These are phyloP conservation scores for Troides oblongomaculatus DNA, from an alignment of 2,888 invertebrate genomes.

Conservation along the genomic window DNA sequence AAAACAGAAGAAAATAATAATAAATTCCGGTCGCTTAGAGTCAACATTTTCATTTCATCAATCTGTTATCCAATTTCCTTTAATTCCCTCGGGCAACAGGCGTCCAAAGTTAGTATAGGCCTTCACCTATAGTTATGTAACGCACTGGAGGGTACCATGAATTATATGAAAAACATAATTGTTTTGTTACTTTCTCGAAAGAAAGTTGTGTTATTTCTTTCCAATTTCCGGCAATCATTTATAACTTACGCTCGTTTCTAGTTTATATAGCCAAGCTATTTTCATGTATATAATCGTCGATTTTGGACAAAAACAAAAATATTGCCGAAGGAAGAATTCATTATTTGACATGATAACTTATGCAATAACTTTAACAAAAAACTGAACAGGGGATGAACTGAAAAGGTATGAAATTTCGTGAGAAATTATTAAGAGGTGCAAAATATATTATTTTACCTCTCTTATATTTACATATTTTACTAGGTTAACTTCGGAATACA, in stretches of 20 bases:
- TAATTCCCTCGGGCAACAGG: not conserved
- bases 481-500: too few relatives aligned
- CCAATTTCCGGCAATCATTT: not conserved
- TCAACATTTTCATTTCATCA: conserved; percentile 2
- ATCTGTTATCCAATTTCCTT: conserved; percentile 2
- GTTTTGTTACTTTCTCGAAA: not conserved
- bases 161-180: conserved; percentile 2
- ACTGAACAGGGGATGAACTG: too few relatives aligned
- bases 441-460: too few relatives aligned
- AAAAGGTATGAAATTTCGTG: too few relatives aligned
- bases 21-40: not conserved
- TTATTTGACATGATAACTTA: too few relatives aligned
- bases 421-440: too few relatives aligned
- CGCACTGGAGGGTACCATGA: not conserved
- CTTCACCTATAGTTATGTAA: conserved; percentile 1
- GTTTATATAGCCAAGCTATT: not conserved
- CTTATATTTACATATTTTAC: too few relatives aligned
- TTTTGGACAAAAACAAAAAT: too few relatives aligned
- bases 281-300: not conserved
- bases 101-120: not conserved
- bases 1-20: not conserved
- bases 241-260: not conserved
- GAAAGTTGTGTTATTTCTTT: not conserved
- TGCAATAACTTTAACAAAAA: too few relatives aligned
- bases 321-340: too few relatives aligned